Percentiles rank a stretch among this genome's conserved stretches.
Conservation (phyloP, 1,140 invertebrate species). For the Ostrea edulis region DNA sequence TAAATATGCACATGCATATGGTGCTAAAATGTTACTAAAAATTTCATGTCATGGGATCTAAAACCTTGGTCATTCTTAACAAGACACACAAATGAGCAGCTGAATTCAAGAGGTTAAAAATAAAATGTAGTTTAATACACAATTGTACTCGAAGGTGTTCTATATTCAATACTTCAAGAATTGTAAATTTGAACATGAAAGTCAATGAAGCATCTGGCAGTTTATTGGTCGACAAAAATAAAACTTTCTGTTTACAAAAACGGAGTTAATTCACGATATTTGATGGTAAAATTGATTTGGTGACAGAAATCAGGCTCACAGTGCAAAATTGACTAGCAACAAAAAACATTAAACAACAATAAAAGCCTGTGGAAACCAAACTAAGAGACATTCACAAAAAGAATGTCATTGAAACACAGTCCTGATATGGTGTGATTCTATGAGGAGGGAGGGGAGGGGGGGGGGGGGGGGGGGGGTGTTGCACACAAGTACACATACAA, state of each 20-base stretch:
- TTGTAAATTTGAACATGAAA: too few relatives aligned
- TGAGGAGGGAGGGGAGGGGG: neutral
- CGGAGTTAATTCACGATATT: neutral
- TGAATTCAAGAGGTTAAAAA: neutral
- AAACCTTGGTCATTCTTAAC: slow-evolving; percentile 10
- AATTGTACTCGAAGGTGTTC: neutral
- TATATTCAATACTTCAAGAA: neutral
- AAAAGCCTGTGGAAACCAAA: neutral
- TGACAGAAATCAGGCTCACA: neutral
- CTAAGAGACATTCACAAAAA: neutral
- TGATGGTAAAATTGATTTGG: neutral
- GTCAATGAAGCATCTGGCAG: too few relatives aligned
- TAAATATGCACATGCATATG: neutral
- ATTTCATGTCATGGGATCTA: slow-evolving; percentile 18
- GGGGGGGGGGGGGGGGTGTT: neutral
- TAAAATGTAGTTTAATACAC: neutral
- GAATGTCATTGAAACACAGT: neutral
- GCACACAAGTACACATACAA: neutral
- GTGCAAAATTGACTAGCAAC: neutral
- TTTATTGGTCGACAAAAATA: neutral
- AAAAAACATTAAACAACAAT: neutral
- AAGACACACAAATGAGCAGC: neutral
- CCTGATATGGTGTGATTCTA: neutral
- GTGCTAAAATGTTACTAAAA: neutral
- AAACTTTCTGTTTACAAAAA: neutral